Evolutionary conservation across 2,113 vertebrate species (phyloP).

Genomic region (Lichenostomus cassidix): DNA sequence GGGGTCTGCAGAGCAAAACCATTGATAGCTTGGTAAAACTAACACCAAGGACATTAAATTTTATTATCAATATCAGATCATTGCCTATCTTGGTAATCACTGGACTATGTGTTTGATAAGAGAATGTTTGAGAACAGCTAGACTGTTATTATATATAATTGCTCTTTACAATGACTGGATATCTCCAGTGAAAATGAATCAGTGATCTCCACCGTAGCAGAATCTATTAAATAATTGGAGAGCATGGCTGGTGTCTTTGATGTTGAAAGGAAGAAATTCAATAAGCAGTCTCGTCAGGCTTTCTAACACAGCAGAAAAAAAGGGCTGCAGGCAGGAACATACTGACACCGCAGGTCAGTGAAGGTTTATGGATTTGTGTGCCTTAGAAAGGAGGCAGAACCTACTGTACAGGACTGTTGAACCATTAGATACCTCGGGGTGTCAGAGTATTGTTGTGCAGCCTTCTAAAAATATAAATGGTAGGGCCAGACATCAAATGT

Average conservation of each 20-base stretch:
- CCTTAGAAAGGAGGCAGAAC: conserved; percentile 47
- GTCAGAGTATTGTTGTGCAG: conserved; percentile 43
- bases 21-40: conserved; percentile 38
- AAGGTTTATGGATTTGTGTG: conserved; percentile 52
- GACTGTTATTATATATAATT: conserved; percentile 71
- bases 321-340: conserved; percentile 51
- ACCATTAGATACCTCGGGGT: conserved; percentile 58
- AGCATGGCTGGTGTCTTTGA: conserved; percentile 62
- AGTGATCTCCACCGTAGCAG: conserved; percentile 55
- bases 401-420: conserved; percentile 45
- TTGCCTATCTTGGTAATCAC: conserved; percentile 46
- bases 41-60: conserved; percentile 12
- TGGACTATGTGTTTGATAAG: conserved; percentile 59
- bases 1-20: neutral
- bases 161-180: conserved; percentile 66
- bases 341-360: conserved; percentile 58
- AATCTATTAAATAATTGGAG: conserved; percentile 77
- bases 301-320: conserved; percentile 64
- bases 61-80: conserved; percentile 51
- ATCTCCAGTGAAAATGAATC: conserved; percentile 66
- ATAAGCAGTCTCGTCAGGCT: conserved; percentile 65
- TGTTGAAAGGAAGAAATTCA: conserved; percentile 72
- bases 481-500: conserved; percentile 49
- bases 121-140: conserved; percentile 56
- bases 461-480: conserved; percentile 63